Evolutionary conservation across 1,140 invertebrate genomes (phyloP).

Genomic region (Bathynomus jamesi): DNA sequence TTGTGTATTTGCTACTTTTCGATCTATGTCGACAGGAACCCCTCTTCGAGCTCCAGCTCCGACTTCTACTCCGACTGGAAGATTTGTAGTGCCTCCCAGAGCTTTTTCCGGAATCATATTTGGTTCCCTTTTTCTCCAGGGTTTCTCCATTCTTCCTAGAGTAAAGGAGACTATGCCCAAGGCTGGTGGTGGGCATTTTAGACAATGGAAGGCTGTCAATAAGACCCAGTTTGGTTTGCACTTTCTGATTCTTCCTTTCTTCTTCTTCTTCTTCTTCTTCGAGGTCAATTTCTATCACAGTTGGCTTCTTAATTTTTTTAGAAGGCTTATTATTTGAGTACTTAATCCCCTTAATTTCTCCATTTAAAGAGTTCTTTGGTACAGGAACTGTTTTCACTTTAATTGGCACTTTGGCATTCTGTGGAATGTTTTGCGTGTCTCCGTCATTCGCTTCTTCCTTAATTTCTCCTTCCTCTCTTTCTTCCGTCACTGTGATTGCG

Average conservation of each 20-base stretch:
- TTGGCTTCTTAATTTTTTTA: background rate
- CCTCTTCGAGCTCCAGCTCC: background rate
- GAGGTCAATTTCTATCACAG: background rate
- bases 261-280: background rate
- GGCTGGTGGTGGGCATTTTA: background rate
- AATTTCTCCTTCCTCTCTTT: background rate
- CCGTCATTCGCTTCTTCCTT: background rate
- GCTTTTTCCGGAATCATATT: too few species aligned
- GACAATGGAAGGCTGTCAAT: background rate
- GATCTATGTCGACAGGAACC: background rate
- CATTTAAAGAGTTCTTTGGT: too few species aligned
- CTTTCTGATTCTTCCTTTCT: background rate
- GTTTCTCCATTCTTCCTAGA: background rate
- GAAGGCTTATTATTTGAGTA: too few species aligned
- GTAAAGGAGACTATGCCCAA: background rate
- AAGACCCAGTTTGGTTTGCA: background rate
- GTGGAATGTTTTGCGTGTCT: background rate
- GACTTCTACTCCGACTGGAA: background rate
- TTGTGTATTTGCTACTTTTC: background rate
- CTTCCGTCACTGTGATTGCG: background rate
- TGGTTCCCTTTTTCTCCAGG: too few species aligned
- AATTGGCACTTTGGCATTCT: background rate
- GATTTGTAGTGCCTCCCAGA: background rate
- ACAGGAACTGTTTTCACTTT: too few species aligned
- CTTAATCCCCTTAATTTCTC: too few species aligned